phyloP scores from a whole-genome alignment of 2,113 vertebrate genomes.

The Stegastes partitus region DNA sequence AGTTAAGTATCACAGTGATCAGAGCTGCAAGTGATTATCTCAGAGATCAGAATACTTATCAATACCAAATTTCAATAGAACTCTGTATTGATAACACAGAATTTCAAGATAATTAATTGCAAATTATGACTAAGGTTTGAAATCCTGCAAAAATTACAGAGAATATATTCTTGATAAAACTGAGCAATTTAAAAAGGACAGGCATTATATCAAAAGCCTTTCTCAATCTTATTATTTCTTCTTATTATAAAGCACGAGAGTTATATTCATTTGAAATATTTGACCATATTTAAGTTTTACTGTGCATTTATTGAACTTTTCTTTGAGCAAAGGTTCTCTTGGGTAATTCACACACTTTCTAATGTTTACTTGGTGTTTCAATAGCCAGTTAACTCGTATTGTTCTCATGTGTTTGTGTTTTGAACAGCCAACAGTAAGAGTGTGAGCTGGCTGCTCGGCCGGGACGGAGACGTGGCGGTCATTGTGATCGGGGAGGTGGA shows the following conservation, averaged over 20 bases:
- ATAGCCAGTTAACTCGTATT: not conserved
- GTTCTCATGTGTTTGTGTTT: constrained; percentile 16
- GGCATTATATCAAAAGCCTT: too few species aligned
- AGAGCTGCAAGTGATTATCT: not conserved
- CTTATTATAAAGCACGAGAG: not conserved
- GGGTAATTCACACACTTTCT: not conserved
- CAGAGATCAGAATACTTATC: not conserved
- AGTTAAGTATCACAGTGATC: not conserved
- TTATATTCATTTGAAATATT: not conserved
- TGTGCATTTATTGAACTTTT: not conserved
- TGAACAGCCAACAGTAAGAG: constrained; percentile 80
- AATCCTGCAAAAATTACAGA: not conserved
- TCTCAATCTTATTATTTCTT: not conserved
- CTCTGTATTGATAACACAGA: too few species aligned
- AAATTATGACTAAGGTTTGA: not conserved
- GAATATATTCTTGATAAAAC: too few species aligned
- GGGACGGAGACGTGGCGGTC: constrained; percentile 85
- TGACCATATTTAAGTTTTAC: not conserved
- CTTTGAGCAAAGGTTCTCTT: not conserved
- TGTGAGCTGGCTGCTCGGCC: constrained; percentile 85
- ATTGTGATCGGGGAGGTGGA: constrained; percentile 83
- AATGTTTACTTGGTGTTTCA: not conserved
- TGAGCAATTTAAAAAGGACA: too few species aligned
- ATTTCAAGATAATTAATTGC: not conserved
- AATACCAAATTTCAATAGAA: not conserved